Base-by-base conservation (phyloP, 2,888 invertebrate genomes). In the Holacanthella duospinosa region DNA sequence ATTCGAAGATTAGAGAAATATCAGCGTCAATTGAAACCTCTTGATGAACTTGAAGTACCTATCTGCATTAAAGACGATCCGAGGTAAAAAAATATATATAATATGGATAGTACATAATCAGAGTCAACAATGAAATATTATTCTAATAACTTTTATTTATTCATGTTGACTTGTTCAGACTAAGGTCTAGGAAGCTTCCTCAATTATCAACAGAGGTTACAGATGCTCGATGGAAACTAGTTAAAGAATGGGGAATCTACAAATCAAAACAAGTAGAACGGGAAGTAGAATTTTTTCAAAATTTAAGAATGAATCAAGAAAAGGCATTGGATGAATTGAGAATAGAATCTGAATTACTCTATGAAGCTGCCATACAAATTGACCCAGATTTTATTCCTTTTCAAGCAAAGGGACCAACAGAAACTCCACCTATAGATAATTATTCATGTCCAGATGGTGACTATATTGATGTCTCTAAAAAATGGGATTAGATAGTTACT, bases 371-470 rank as follows among this genome's bases (percentile, higher is more conserved):
- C 21, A 84, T 93, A 68, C 82, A 92, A 86, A 79, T 85, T 3
- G 93, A 94, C 76, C 75, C 83, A 24, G 77, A 79, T 6, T 75
- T 92, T 43, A 74, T 93, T 27, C 89, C 92, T 0, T 84, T 84
- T 71, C 79, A 80, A 25, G 75, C 82, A 1, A 81, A 80, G 63
- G 94, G 95, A 0, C 90, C 95, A 0, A 83, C 86, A 0, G 80
- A 85, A 29, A 93, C 93, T 1, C 93, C 94, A 2, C 85, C 93
- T 0, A 87, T 92, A 64, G 82, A 85, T 74, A 82, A 84, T 67
- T 96, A 92, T 76, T 82, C 83, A 0, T 82, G 85, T 55, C 89
- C 91, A 0, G 95, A 97, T 78, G 97, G 97, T 44, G 92, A 94
- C 74, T 95, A 93, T 75, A 76, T 84, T 26, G 88, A 94, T 76